Percentiles rank a stretch among this genome's conserved stretches.
phyloP scores from a whole-genome alignment of 2,888 invertebrate genomes.

The Molanna angustata region DNA sequence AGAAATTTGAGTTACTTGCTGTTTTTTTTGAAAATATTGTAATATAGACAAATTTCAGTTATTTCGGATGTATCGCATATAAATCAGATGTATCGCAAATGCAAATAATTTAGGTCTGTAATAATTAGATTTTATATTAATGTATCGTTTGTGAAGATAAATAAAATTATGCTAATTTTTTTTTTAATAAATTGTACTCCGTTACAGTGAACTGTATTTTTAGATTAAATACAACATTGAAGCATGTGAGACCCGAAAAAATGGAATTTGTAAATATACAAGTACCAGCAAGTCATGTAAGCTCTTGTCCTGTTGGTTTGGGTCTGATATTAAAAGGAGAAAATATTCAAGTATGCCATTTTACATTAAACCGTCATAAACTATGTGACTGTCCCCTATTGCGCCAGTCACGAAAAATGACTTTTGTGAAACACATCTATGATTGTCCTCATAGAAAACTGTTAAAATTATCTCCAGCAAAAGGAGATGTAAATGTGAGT shows the following conservation, averaged over 20 bases:
- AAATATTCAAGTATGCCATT: neutral
- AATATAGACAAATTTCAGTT: too few species aligned
- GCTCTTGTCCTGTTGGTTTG: neutral
- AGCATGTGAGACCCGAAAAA: neutral
- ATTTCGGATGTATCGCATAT: too few species aligned
- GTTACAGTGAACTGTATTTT: too few species aligned
- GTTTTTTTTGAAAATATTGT: too few species aligned
- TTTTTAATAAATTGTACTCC: too few species aligned
- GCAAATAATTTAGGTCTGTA: too few species aligned
- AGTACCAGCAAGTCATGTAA: constrained; percentile 35
- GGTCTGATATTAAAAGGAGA: constrained; percentile 2
- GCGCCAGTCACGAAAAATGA: constrained; percentile 25
- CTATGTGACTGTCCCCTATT: constrained; percentile 40
- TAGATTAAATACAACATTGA: constrained; percentile 8
- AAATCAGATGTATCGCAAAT: too few species aligned
- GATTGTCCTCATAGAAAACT: constrained; percentile 44
- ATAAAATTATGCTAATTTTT: too few species aligned
- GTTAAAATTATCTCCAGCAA: constrained; percentile 42
- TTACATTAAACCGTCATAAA: constrained; percentile 7
- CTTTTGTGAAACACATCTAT: constrained; percentile 45
- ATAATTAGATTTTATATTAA: too few species aligned
- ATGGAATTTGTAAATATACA: constrained; percentile 34
- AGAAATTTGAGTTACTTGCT: too few species aligned
- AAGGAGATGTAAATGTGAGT: constrained; percentile 44
- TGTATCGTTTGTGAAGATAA: too few species aligned